phyloP scores from a whole-genome alignment of 2,113 vertebrate species.

The Prionailurus bengalensis region DNA sequence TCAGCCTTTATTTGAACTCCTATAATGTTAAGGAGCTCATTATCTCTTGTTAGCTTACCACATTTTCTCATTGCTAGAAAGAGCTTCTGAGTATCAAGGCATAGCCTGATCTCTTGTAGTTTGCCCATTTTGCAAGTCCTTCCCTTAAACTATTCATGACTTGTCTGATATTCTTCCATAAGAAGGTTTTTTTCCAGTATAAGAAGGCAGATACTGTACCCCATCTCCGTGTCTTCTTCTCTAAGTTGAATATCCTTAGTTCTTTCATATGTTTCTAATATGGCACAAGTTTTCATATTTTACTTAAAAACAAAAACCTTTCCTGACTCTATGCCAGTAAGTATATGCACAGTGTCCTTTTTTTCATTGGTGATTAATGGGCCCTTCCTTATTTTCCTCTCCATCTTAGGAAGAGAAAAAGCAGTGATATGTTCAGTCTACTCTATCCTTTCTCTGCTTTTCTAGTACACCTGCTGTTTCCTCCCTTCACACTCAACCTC shows the following conservation, averaged over 20 bases:
- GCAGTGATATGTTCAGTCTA: neutral
- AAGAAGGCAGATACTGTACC: neutral
- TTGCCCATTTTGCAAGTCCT: neutral
- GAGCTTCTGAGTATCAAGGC: neutral
- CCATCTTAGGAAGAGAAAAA: slow-evolving; percentile 9
- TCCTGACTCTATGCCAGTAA: neutral
- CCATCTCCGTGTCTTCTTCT: neutral
- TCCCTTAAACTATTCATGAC: neutral
- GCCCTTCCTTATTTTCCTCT: neutral
- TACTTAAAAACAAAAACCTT: neutral
- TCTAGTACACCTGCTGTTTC: neutral
- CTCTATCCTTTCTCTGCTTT: neutral
- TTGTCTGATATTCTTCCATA: neutral
- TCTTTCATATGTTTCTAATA: neutral
- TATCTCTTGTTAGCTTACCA: neutral
- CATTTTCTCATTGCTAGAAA: neutral
- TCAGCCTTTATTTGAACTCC: neutral
- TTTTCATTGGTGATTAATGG: neutral
- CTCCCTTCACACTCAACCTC: neutral
- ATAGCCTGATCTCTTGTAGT: neutral
- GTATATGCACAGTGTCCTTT: neutral
- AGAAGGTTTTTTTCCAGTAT: neutral
- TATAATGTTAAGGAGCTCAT: neutral
- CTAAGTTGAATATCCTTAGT: neutral
- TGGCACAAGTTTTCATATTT: neutral